Evolutionary conservation across 2,888 invertebrate genomes (phyloP).

Genomic region (Eumacrocentrus americanus): DNA sequence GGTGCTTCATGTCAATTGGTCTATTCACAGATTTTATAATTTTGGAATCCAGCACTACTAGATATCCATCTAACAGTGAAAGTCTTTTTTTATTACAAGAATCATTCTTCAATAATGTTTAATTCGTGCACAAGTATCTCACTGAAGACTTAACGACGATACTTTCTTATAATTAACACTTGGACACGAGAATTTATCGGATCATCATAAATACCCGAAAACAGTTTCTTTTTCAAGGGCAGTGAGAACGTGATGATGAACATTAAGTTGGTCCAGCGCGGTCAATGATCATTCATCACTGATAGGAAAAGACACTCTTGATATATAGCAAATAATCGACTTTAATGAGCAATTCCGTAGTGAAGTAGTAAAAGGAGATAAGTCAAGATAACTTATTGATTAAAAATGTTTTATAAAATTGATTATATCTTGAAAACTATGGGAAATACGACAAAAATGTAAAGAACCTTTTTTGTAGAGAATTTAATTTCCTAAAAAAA

Average conservation of each 20-base stretch:
- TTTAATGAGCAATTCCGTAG: no score
- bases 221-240: background rate
- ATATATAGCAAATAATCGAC: background rate
- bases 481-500: no score
- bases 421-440: no score
- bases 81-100: background rate
- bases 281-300: background rate
- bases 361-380: no score
- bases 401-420: no score
- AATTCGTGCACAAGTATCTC: constrained; percentile 1
- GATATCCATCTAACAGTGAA: background rate
- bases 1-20: background rate
- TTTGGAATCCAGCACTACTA: background rate
- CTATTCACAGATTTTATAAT: background rate
- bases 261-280: background rate
- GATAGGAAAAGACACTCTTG: background rate
- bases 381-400: no score
- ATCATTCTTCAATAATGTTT: constrained; percentile 7
- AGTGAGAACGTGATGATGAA: background rate
- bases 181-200: background rate
- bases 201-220: background rate
- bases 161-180: constrained; percentile 2
- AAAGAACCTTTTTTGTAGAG: no score
- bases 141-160: background rate
- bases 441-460: no score